A percentile compares a stretch with the other conserved stretches of the same genome.
Conservation (phyloP, 2,113 vertebrate genomes). For the Rhadina sibilatrix region DNA sequence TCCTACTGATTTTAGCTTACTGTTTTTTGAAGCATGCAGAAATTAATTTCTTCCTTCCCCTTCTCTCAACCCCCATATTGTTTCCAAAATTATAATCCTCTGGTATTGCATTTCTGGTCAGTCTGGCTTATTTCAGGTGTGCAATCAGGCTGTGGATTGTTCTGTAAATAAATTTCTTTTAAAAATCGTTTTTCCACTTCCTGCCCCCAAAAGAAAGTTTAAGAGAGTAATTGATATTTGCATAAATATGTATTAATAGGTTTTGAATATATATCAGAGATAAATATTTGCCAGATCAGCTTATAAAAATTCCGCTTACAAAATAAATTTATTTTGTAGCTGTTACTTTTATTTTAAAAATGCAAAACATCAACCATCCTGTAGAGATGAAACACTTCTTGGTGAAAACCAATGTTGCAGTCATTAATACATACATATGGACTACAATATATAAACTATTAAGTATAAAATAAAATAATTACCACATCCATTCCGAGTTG, state of each 20-base stretch:
- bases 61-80: not conserved
- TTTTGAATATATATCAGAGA: not conserved
- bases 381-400: not conserved
- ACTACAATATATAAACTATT: not conserved
- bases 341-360: not conserved
- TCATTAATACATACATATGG: not conserved
- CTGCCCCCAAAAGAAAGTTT: not conserved
- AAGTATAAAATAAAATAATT: not conserved
- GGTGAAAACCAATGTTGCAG: not conserved
- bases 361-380: not conserved
- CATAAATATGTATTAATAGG: not conserved
- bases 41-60: not conserved
- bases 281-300: not conserved
- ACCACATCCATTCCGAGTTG: not conserved
- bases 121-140: not conserved
- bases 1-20: not conserved
- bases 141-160: not conserved
- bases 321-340: not conserved
- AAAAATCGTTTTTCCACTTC: not conserved
- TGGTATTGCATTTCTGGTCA: not conserved
- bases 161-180: conserved; percentile 2
- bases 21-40: not conserved
- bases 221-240: not conserved
- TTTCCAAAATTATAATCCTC: not conserved
- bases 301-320: not conserved